Percentiles rank a stretch among this genome's conserved stretches.
Evolutionary conservation across 2,797 vertebrate genomes (phyloP).

Genomic region (Vireo griseus): DNA sequence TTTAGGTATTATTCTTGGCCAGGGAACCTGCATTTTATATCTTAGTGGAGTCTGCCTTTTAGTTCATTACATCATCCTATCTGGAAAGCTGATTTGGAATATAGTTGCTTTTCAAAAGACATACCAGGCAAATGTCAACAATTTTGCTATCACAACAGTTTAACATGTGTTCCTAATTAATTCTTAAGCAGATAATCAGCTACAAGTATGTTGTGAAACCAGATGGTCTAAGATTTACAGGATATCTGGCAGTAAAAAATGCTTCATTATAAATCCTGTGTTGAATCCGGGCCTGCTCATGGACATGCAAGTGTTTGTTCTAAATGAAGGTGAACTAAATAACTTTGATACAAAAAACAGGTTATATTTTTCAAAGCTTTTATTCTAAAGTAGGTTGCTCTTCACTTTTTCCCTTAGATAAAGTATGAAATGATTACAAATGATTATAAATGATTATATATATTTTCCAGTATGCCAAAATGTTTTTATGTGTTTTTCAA

Average conservation of each 20-base stretch:
- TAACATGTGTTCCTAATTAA: constrained; percentile 29
- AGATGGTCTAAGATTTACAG: constrained; percentile 18
- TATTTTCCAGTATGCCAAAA: not conserved
- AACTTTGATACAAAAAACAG: not conserved
- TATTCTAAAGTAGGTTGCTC: not conserved
- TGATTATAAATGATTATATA: not conserved
- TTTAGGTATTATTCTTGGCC: not conserved
- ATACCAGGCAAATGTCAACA: constrained; percentile 12
- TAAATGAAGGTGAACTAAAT: constrained; percentile 6
- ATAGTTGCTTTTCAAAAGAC: not conserved
- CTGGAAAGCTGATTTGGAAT: not conserved
- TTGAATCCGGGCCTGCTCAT: not conserved
- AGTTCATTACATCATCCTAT: not conserved
- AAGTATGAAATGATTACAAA: not conserved
- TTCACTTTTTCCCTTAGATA: not conserved
- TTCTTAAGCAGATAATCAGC: constrained; percentile 26
- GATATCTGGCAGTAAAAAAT: not conserved
- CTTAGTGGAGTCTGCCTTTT: not conserved
- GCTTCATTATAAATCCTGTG: constrained; percentile 7
- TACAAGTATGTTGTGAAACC: not conserved
- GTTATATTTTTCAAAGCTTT: not conserved
- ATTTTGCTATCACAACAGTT: not conserved
- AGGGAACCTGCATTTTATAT: not conserved
- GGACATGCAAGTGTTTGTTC: not conserved
- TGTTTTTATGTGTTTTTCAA: not conserved